Evolutionary conservation across 92 coral and sea anemone species (phyloP).

Genomic region (Heteractis magnifica): DNA sequence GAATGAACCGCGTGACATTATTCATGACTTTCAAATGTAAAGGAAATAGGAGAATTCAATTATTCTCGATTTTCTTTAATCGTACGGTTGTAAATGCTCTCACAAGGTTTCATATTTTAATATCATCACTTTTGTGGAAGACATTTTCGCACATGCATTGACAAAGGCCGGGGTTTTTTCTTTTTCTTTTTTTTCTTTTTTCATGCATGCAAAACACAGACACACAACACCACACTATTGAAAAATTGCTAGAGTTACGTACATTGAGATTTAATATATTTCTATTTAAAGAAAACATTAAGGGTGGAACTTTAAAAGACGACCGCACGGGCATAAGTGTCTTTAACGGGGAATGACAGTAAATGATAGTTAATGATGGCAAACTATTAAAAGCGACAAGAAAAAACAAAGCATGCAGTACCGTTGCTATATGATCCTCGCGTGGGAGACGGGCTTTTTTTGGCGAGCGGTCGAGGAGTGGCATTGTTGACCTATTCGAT

Average conservation of each 20-base stretch:
- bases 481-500: constrained; percentile 97
- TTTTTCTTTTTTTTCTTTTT: too few relatives aligned
- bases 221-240: not conserved
- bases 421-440: constrained; percentile 99
- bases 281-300: not conserved
- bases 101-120: not conserved
- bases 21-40: not conserved
- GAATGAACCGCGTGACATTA: not conserved
- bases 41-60: not conserved
- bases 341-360: not conserved
- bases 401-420: constrained; percentile 85
- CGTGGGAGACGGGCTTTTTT: constrained; percentile 92
- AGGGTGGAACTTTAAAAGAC: not conserved
- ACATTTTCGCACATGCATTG: not conserved
- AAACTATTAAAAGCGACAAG: constrained; percentile 25
- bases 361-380: constrained; percentile 7
- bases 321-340: not conserved
- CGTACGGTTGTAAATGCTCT: not conserved
- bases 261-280: not conserved
- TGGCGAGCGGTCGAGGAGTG: constrained; percentile 99
- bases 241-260: not conserved
- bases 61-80: not conserved
- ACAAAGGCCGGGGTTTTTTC: not conserved
- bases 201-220: not conserved
- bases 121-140: not conserved